A percentile compares a stretch with the other conserved stretches of the same genome.
Conservation (phyloP, 2,797 vertebrate species). For the Gila robusta region DNA sequence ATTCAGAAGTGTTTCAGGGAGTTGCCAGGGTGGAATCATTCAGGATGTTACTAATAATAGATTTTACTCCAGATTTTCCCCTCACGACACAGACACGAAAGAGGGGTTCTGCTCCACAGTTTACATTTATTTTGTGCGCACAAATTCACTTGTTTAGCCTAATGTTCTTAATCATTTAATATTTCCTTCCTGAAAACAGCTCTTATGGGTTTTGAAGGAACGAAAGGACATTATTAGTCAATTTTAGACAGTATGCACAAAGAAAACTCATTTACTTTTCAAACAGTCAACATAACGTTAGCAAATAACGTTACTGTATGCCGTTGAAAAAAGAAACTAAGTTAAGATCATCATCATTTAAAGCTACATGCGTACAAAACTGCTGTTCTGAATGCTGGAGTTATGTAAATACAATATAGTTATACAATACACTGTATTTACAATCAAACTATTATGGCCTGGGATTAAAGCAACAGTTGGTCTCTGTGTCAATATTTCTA, state of each 20-base stretch:
- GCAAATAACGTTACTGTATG: background rate
- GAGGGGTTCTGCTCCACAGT: background rate
- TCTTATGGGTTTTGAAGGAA: background rate
- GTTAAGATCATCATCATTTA: background rate
- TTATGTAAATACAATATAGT: background rate
- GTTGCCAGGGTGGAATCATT: slow-evolving; percentile 40
- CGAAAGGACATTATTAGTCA: background rate
- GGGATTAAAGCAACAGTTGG: slow-evolving; percentile 66
- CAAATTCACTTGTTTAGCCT: background rate
- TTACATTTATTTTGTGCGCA: background rate
- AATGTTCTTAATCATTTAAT: background rate
- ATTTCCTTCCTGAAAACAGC: background rate
- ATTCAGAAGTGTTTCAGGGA: slow-evolving; percentile 50
- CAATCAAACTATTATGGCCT: background rate
- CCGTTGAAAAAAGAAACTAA: background rate
- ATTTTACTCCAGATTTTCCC: slow-evolving; percentile 51
- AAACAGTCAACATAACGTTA: background rate
- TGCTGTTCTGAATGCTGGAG: background rate
- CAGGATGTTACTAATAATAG: slow-evolving; percentile 63
- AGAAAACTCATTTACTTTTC: background rate
- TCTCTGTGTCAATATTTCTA: slow-evolving; percentile 58
- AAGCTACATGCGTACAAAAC: background rate
- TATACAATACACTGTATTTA: background rate
- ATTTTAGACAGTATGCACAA: background rate
- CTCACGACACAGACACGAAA: background rate